A percentile compares a stretch with the other conserved stretches of the same genome.
These are phyloP conservation scores for Amphibalanus amphitrite DNA, from an alignment of 1,140 invertebrate genomes.

Conservation along the genomic window DNA sequence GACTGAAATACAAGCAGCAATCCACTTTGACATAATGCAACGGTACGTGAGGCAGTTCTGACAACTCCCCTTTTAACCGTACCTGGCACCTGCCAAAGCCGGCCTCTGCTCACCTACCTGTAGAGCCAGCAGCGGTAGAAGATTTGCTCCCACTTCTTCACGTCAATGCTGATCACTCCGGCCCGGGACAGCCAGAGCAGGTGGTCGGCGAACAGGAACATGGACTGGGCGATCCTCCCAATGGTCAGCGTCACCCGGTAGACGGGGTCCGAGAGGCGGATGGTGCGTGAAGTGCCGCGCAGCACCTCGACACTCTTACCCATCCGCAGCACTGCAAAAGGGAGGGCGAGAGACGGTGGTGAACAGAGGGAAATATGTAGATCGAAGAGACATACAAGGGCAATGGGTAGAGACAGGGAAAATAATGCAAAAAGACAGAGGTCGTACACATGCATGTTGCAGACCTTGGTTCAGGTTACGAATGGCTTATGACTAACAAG, in stretches of 20 bases:
- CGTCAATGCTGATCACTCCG: not conserved
- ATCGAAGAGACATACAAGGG: too few relatives aligned
- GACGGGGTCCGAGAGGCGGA: not conserved
- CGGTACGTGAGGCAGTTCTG: too few relatives aligned
- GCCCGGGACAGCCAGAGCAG: not conserved
- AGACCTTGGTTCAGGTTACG: too few relatives aligned
- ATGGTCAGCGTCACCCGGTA: not conserved
- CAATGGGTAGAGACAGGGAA: too few relatives aligned
- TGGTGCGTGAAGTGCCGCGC: not conserved
- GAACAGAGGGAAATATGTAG: too few relatives aligned
- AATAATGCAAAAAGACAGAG: too few relatives aligned
- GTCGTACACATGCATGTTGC: too few relatives aligned
- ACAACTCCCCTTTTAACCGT: too few relatives aligned
- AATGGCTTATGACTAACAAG: too few relatives aligned
- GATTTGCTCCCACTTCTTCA: not conserved
- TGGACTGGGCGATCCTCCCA: not conserved
- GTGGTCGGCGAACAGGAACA: not conserved
- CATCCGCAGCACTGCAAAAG: not conserved
- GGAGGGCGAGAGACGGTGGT: not conserved
- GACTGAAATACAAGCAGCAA: too few relatives aligned
- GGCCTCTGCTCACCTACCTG: not conserved
- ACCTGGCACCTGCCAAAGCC: too few relatives aligned
- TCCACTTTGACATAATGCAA: too few relatives aligned
- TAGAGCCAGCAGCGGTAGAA: not conserved
- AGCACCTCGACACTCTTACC: not conserved